phyloP scores from a whole-genome alignment of 2,888 invertebrate genomes.

The Spodoptera exigua region DNA sequence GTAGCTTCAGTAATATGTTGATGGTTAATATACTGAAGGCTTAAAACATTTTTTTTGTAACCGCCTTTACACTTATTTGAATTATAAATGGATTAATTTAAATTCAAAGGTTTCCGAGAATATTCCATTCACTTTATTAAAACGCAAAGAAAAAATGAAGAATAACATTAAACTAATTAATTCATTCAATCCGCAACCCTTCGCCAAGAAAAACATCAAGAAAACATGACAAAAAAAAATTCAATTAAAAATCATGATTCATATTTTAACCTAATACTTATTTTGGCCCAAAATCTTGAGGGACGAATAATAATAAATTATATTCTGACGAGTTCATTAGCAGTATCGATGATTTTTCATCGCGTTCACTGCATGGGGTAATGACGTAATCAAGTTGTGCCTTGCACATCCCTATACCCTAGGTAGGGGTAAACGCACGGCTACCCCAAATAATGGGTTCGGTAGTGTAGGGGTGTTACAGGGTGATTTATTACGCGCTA shows the following conservation, averaged over 20 bases:
- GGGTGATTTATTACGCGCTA: constrained; percentile 85
- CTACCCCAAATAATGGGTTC: constrained; percentile 79
- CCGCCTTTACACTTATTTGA: too few species aligned
- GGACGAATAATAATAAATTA: constrained; percentile 65
- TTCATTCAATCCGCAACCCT: not conserved
- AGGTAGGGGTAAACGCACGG: constrained; percentile 69
- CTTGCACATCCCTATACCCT: constrained; percentile 71
- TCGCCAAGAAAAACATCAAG: constrained; percentile 12
- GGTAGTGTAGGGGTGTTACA: constrained; percentile 67
- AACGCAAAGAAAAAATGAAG: too few species aligned
- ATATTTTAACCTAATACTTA: not conserved
- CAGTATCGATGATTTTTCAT: constrained; percentile 67
- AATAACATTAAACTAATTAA: constrained; percentile 19
- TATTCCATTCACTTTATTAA: too few species aligned
- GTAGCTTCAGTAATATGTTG: too few species aligned
- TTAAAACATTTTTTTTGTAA: too few species aligned
- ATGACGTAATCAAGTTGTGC: constrained; percentile 81
- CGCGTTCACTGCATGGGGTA: constrained; percentile 63
- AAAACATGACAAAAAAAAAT: constrained; percentile 6
- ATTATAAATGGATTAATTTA: too few species aligned
- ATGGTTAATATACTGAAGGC: too few species aligned
- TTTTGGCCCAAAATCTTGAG: constrained; percentile 22
- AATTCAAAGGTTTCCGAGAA: too few species aligned
- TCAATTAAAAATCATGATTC: constrained; percentile 45
- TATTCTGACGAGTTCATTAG: constrained; percentile 70